Evolutionary conservation across 2,888 invertebrate genomes (phyloP), one percentile per base, ranked within the genome.

Genomic region (Xanthostigma xanthostigma): DNA sequence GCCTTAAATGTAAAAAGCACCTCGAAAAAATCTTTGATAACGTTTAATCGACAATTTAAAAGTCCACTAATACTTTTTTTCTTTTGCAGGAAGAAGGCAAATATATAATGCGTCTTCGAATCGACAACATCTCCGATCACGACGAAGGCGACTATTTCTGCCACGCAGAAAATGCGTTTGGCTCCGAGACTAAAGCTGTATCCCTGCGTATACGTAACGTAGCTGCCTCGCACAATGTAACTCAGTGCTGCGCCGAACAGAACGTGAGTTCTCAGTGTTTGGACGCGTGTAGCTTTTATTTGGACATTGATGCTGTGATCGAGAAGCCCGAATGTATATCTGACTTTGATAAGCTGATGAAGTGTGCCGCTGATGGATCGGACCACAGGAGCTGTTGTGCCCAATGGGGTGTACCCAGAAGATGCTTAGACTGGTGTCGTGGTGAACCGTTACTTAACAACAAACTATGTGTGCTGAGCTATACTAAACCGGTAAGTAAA

Each of bases 301-400:
- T 89, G 46, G 88, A 89, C 61, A 84, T 89, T 63, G 87, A 88
- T 62, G 79, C 81, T 45, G 83, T 89, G 42, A 82, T 86, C 63
- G 83, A 86, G 66, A 75, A 79, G 41, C 83, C 85, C 0, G 82
- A 86, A 60, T 90, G 89, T 63, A 78, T 88, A 60, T 75, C 78
- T 51, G 89, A 89, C 66, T 84, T 88, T 60, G 83, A 87, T 62
- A 89, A 89, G 60, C 70, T 89, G 45, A 87, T 89, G 85, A 78
- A 77, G 58, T 90, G 90, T 60, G 88, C 88, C 0, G 84, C 89
- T 1, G 83, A 83, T 57, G 82, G 82, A 8, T 82, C 76, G 56
- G 90, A 91, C 63, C 91, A 91, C 65, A 74, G 89, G 41, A 79
- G 80, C 52, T 91, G 91, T 62, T 91, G 91, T 63, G 81, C 83